Evolutionary conservation across 1,140 invertebrate genomes (phyloP).

Genomic region (Armadillidium nasatum): DNA sequence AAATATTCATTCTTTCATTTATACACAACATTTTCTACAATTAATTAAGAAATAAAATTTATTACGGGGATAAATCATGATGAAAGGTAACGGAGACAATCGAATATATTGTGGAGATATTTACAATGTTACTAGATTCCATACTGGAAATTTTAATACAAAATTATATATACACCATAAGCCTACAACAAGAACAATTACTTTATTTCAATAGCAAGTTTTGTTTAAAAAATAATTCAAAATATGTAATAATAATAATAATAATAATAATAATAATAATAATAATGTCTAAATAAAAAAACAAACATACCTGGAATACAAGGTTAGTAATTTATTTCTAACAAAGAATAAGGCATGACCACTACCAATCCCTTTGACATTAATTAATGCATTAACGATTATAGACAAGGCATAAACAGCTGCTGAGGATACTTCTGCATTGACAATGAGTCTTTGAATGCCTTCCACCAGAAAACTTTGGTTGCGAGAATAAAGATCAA

Average conservation of each 20-base stretch:
- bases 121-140: too few relatives aligned
- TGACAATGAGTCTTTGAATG: slow-evolving; percentile 67
- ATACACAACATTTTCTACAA: too few relatives aligned
- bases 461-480: slow-evolving; percentile 65
- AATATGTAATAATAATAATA: neutral
- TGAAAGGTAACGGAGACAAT: too few relatives aligned
- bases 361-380: neutral
- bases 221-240: too few relatives aligned
- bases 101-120: too few relatives aligned
- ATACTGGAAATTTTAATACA: too few relatives aligned
- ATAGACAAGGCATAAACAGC: slow-evolving; percentile 54
- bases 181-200: too few relatives aligned
- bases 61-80: too few relatives aligned
- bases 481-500: slow-evolving; percentile 54
- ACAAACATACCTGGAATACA: slow-evolving; percentile 57
- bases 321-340: slow-evolving; percentile 68
- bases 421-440: slow-evolving; percentile 60
- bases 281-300: slow-evolving; percentile 34
- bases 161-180: too few relatives aligned
- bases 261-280: neutral
- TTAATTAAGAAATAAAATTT: too few relatives aligned
- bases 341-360: slow-evolving; percentile 68
- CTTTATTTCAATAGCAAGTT: too few relatives aligned
- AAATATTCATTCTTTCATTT: too few relatives aligned
- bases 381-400: neutral